Evolutionary conservation across 2,888 invertebrate species (phyloP), one percentile per base, ranked within the genome.

Genomic region (Heliconius sara): DNA sequence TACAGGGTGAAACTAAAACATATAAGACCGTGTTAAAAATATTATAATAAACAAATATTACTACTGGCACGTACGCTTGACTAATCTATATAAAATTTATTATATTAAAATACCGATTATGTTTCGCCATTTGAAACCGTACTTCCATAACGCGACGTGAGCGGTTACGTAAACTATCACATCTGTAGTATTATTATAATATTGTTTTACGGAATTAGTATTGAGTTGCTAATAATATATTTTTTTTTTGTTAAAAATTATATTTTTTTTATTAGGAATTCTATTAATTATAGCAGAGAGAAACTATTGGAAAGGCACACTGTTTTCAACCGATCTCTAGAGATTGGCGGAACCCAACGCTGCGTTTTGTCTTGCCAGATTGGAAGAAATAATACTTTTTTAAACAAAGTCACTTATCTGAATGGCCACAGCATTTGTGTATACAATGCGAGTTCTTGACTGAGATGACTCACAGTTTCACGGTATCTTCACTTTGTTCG

Each of bases 121-220:
- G 25, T 74, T 74, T 74, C 60, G 65, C 72, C 57, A 72, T 39
- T 16, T 43, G 74, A 74, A 63, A 63, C 63, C n/a, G 7, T 63
- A 39, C 39, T 60, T 39, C 39, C n/a, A 74, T 47, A 52, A 52
- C 77, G 60, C 65, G 66, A 34, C 30, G 65, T 71, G 47, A 52
- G 34, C 63, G 52, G 34, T 78, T 52, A 66, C 72, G 66, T 78
- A 66, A 73, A 66, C 3, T 60, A 52, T 78, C 72, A 39, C 60
- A 70, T n/a, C 43, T n/a, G n/a, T 27, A 71, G 67, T 30, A 34
- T 34, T 30, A 34, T 34, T 34, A 66, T 34, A 68, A 80, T 80
- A 80, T 80, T 63, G 76, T 47, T 60, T 77, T 79, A 79, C 81
- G 81, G 74, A 81, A 81, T 30, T 65, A 75, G 70, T 77, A 74